Evolutionary conservation across 2,888 invertebrate genomes (phyloP), one percentile per base, ranked within the genome.

Genomic region (Epiblema foenella): DNA sequence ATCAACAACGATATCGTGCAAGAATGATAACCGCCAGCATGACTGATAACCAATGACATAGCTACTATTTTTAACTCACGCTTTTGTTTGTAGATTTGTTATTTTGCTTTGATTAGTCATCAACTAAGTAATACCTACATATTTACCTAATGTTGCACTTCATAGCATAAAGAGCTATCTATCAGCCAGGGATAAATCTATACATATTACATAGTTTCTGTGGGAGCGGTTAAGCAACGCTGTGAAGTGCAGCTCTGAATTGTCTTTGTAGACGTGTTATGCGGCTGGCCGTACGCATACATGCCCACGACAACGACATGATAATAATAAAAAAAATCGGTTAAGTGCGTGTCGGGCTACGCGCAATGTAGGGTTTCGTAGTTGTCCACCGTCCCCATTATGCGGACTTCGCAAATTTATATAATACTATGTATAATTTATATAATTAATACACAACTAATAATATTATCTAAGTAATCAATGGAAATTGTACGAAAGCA

Each of bases 1-100:
- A 59, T 52, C 64, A 77, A 75, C 52, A n/a, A 67, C 66, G 74
- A 81, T 85, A 83, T 86, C 83, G 75, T 68, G 59, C 20, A 20
- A 46, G 74, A 51, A 56, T 63, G 85, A 85, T 87, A 85, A 79
- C 79, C 78, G 78, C 78, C 85, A 83, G 79, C 75, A 78, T 77
- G 77, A 63, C 73, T 75, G 81, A 84, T 84, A 81, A 77, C 69
- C 76, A 73, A 78, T 76, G 77, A 78, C 79, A 78, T 77, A 76
- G 64, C 74, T 75, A 75, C 75, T 67, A 66, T 46, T 67, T 65
- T 71, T 68, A 74, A 72, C 58, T 56, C 46, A 60, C 15, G 39
- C 12, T 60, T 37, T 33, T 60, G 18, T 58, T 67, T 59, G 37
- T 17, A 37, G 20, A 24, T 59, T 39, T 54, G 37, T 37, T 12